phyloP scores from a whole-genome alignment of 2,888 invertebrate genomes.

The Phanerotoma sp. region DNA sequence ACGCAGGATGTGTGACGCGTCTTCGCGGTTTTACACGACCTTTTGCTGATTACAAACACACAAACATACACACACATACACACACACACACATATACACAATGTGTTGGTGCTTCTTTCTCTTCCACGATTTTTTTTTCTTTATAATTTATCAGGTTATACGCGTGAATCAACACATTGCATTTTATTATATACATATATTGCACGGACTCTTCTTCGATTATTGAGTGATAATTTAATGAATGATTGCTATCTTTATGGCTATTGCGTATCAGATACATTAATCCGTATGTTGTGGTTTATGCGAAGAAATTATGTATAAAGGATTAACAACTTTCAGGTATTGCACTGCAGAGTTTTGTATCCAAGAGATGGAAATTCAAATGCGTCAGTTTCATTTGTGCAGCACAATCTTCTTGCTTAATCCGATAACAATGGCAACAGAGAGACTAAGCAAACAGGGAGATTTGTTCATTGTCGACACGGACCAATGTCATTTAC shows the following conservation, averaged over 20 bases:
- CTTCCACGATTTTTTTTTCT: neutral
- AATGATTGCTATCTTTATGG: constrained; percentile 9
- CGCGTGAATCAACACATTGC: neutral
- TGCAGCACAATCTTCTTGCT: constrained; percentile 36
- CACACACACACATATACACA: neutral
- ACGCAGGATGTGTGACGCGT: constrained; percentile 13
- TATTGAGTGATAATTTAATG: constrained; percentile 17
- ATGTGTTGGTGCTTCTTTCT: constrained; percentile 5
- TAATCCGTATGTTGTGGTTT: neutral
- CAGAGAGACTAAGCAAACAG: constrained; percentile 16
- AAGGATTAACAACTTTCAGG: neutral
- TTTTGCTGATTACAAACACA: too few relatives aligned
- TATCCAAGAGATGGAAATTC: constrained; percentile 17
- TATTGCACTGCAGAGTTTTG: neutral
- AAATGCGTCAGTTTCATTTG: constrained; percentile 10
- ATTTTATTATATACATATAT: neutral
- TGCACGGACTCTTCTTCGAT: neutral
- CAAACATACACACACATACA: neutral
- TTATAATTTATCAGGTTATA: neutral
- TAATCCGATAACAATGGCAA: constrained; percentile 44
- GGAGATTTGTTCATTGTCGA: constrained; percentile 26
- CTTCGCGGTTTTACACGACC: constrained; percentile 10
- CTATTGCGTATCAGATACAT: constrained; percentile 11
- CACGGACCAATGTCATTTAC: constrained; percentile 13
- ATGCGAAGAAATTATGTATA: neutral